phyloP scores from a whole-genome alignment of 2,888 invertebrate species.

The Lapara coniferarum region DNA sequence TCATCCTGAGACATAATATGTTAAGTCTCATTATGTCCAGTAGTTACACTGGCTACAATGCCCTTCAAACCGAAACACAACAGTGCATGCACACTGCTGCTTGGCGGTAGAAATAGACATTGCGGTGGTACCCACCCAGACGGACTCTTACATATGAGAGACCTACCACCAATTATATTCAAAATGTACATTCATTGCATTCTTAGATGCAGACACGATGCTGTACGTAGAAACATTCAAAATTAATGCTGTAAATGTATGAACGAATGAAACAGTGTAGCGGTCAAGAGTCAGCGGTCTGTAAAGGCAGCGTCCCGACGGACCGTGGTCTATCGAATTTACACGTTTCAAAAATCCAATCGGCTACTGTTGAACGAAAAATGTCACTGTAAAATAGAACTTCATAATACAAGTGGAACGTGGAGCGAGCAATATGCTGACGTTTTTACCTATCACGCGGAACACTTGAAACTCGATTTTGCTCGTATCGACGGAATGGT shows the following conservation, averaged over 20 bases:
- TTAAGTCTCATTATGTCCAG: too few species aligned
- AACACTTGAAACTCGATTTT: slow-evolving; percentile 73
- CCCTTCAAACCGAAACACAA: too few species aligned
- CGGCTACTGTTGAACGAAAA: slow-evolving; percentile 74
- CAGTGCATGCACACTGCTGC: too few species aligned
- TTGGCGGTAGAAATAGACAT: too few species aligned
- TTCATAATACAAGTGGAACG: slow-evolving; percentile 75
- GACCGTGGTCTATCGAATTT: slow-evolving; percentile 74
- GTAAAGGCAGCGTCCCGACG: slow-evolving; percentile 47
- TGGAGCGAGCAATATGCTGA: slow-evolving; percentile 75
- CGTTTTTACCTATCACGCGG: slow-evolving; percentile 52
- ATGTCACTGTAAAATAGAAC: slow-evolving; percentile 78
- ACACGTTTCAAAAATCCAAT: slow-evolving; percentile 81
- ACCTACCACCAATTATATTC: too few species aligned
- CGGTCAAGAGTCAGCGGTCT: slow-evolving; percentile 14
- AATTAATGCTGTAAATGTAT: background rate
- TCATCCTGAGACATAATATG: too few species aligned
- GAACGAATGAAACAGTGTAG: background rate
- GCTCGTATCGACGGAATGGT: slow-evolving; percentile 62
- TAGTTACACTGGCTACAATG: too few species aligned
- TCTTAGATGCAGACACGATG: too few species aligned
- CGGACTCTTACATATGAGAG: too few species aligned
- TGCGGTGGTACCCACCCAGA: too few species aligned
- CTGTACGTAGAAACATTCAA: background rate
- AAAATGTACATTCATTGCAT: too few species aligned